Base-by-base conservation (phyloP, 64 coral and sea anemone genomes). In the Actinia tenebrosa region DNA sequence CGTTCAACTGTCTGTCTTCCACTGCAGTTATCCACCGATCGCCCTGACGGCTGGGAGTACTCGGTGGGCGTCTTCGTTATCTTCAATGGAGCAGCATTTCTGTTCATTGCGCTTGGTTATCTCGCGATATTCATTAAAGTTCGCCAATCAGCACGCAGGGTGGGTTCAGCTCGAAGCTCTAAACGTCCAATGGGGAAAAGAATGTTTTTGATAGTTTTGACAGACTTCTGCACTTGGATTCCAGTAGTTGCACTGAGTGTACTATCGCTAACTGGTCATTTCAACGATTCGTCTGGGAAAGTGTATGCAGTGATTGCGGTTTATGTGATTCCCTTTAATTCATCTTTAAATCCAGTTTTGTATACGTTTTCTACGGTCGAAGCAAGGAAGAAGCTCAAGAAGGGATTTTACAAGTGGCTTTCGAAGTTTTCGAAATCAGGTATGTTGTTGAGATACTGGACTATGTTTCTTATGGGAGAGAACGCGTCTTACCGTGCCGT, bases 191-290 rank as follows among this genome's bases (percentile, higher is more conserved):
- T 20, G 1, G 20, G 68, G 5, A 58, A 64, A 27, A 47, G 53
- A 20, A 55, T 88, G 46, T 14, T 56, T 18, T 77, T 88, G 30
- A 79, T 88, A 3, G 47, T 88, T 54, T 44, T 88, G 0, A 79
- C 86, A 27, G 86, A 88, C 44, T 88, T 88, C 53, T 79, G 68
- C 23, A 79, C 69, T 15, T 88, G 86, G 86, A 88, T 88, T 72
- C 86, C 86, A 30, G 69, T 77, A 7, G 54, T 88, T 4, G 59
- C 77, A n/a, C 18, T 88, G 13, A 58, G 86, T 19, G 22, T 54
- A 2, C 16, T 88, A 14, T 79, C 86, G 3, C 10, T 80, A 8
- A 53, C 26, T 47, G 86, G 86, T 47, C 43, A 54, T 54, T 79
- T 79, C 23, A 16, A 79, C 30, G 86, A 88, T 45, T 71, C 19